Base-by-base conservation (phyloP, 2,113 vertebrate species). In the Microtus ochrogaster region DNA sequence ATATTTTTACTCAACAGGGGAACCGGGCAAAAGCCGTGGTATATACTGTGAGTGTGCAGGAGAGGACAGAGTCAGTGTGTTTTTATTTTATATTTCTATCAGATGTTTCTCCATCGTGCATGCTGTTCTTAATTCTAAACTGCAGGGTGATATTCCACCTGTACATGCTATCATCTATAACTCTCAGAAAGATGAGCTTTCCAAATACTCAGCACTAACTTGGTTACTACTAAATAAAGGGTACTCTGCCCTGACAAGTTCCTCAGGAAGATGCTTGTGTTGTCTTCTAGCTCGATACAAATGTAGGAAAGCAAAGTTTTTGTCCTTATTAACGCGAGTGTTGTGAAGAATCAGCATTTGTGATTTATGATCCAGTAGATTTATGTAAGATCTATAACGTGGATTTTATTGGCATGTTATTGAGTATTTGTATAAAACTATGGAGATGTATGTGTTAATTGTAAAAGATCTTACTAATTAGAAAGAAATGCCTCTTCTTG, bases 1-100 rank as follows among this genome's bases (percentile, higher is more conserved):
- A 21, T 79, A 4, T 7, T 88, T 87, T 39, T 12, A 68, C 6
- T 2, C 14, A 11, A 84, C 36, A 5, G 22, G 16, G 47, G 13
- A 16, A 11, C n/a, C 58, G 21, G 58, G 39, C 2, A 49, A 49
- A 11, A 72, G 2, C 7, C 7, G 3, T 30, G 26, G 14, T 1
- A 2, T 1, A 2, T 77, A 19, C 36, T n/a, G 2, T 5, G 0
- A 7, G 0, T 10, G 4, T 1, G 12, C 0, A 4, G 5, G 3
- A 61, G 4, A n/a, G 8, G 19, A 9, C 28, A 73, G 21, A 17
- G 58, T 36, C 4, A 52, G 91, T 49, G 58, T 14, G 58, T 70
- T 87, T 86, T 55, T 63, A 36, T 39, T 91, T 63, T 58, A 39
- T 68, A 13, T 76, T 87, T 89, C 87, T 16, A 26, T n/a, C 28